phyloP scores from a whole-genome alignment of 2,797 vertebrate genomes.

The Pitangus sulphuratus region DNA sequence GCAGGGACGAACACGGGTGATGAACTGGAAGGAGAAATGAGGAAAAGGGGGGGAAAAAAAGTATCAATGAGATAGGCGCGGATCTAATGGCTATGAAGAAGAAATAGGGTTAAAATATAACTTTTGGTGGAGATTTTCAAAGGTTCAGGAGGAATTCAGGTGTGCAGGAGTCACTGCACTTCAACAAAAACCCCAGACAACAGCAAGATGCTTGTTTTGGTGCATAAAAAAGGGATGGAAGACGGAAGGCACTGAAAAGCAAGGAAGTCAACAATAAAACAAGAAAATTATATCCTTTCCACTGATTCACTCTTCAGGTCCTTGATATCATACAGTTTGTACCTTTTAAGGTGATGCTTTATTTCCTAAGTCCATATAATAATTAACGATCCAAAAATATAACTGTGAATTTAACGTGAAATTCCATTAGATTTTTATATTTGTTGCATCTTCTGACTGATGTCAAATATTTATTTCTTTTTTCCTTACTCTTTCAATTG shows the following conservation, averaged over 20 bases:
- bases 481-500: not conserved
- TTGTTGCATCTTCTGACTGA: not conserved
- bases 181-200: not conserved
- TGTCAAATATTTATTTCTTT: not conserved
- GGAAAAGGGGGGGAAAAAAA: not conserved
- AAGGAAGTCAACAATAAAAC: not conserved
- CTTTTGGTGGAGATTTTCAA: not conserved
- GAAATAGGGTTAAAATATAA: not conserved
- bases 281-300: not conserved
- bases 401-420: not conserved
- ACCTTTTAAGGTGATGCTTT: not conserved
- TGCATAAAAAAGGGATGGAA: not conserved
- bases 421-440: not conserved
- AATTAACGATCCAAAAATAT: not conserved
- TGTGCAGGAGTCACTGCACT: not conserved
- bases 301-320: not conserved
- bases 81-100: not conserved
- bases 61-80: not conserved
- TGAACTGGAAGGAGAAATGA: not conserved
- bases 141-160: not conserved
- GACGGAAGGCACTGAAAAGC: not conserved
- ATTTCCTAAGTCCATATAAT: not conserved
- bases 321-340: not conserved
- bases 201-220: not conserved
- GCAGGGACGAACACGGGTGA: not conserved